These are phyloP conservation scores for Diadema setosum DNA, from an alignment of 35 echinoderm and acorn worm genomes.

Conservation along the genomic window DNA sequence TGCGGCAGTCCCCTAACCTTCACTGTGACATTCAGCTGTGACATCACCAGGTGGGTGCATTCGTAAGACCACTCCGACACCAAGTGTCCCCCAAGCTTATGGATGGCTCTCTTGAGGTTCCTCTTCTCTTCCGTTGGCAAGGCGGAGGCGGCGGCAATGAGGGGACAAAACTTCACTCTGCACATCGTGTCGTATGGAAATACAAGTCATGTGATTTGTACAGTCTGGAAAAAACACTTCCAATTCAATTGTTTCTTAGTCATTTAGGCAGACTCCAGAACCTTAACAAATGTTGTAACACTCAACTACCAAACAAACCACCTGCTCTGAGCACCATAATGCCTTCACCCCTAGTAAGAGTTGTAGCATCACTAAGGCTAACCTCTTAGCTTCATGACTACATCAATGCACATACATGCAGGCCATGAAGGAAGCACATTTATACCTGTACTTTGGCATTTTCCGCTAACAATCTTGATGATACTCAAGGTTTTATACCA, in stretches of 20 bases:
- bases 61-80: conserved; percentile 77
- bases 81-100: conserved; percentile 66
- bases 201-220: not conserved
- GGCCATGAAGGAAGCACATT: too few species aligned
- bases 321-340: not conserved
- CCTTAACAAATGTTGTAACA: not conserved
- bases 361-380: too few species aligned
- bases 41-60: conserved; percentile 80
- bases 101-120: conserved; percentile 28
- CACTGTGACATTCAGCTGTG: conserved; percentile 72
- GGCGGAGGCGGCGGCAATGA: conserved; percentile 69
- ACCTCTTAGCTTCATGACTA: too few species aligned
- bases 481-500: too few species aligned
- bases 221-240: not conserved
- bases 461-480: too few species aligned
- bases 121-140: conserved; percentile 46
- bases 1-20: conserved; percentile 36
- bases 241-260: not conserved
- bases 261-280: not conserved
- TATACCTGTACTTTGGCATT: too few species aligned
- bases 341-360: too few species aligned
- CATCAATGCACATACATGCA: too few species aligned
- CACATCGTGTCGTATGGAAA: not conserved
- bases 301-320: not conserved
- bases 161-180: conserved; percentile 59